Evolutionary conservation across 1,140 invertebrate species (phyloP).

Genomic region (Pseudomyrmex dendroicus): DNA sequence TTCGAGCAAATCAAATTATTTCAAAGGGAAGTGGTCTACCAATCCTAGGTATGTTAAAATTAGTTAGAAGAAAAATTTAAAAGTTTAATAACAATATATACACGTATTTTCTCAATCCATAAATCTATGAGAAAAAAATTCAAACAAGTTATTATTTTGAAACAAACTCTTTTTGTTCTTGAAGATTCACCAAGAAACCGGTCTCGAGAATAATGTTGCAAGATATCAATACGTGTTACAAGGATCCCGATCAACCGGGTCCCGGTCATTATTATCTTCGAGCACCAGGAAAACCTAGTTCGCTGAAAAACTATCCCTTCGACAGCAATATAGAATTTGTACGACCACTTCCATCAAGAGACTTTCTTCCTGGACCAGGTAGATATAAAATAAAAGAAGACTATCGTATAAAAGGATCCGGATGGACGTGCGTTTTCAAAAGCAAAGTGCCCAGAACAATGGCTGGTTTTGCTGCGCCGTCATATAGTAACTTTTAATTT

Average conservation of each 20-base stretch:
- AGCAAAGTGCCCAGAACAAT: constrained; percentile 61
- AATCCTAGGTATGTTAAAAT: constrained; percentile 62
- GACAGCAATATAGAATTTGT: constrained; percentile 44
- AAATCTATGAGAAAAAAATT: not conserved
- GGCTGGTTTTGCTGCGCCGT: not conserved
- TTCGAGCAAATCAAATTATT: constrained; percentile 64
- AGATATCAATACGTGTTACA: constrained; percentile 63
- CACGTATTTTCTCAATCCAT: not conserved
- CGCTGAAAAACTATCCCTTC: constrained; percentile 65
- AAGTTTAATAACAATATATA: no score
- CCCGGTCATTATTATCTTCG: constrained; percentile 60
- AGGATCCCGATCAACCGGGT: constrained; percentile 64
- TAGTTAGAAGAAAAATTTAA: not conserved
- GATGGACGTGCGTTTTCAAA: constrained; percentile 67
- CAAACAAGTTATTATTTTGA: not conserved
- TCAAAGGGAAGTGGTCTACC: constrained; percentile 64
- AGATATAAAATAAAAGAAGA: constrained; percentile 41
- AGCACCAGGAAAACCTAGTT: not conserved
- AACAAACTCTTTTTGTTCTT: not conserved
- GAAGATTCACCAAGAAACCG: constrained; percentile 65
- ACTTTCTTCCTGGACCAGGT: constrained; percentile 58
- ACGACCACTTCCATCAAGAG: not conserved
- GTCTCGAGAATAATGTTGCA: constrained; percentile 47
- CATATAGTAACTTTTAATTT: constrained; percentile 48
- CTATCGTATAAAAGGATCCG: constrained; percentile 28